phyloP scores from a whole-genome alignment of 2,888 invertebrate genomes.

The Microchrysa polita region DNA sequence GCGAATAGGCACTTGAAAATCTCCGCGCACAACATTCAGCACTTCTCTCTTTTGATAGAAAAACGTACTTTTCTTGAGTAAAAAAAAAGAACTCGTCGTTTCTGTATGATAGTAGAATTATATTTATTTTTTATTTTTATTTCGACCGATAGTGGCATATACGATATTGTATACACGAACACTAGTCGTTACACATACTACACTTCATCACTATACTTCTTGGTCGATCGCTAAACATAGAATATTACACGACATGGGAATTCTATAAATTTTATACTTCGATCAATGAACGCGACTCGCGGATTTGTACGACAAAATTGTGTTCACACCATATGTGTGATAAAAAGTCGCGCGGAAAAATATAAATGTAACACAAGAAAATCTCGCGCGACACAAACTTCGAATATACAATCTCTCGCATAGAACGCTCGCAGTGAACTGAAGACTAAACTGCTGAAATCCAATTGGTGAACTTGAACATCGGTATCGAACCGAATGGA shows the following conservation, averaged over 20 bases:
- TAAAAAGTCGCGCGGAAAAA: conserved; percentile 11
- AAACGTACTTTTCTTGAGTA: not conserved
- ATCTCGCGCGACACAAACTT: conserved; percentile 4
- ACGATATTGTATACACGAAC: not conserved
- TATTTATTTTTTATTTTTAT: not conserved
- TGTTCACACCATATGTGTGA: conserved; percentile 1
- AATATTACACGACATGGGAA: conserved; percentile 25
- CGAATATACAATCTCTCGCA: conserved; percentile 15
- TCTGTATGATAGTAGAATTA: not conserved
- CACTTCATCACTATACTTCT: too few species aligned
- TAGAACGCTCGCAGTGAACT: conserved; percentile 29
- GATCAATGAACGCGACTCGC: too few species aligned
- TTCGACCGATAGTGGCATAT: not conserved
- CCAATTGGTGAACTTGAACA: not conserved
- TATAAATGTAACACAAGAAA: too few species aligned
- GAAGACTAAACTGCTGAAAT: too few species aligned
- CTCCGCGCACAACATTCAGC: not conserved
- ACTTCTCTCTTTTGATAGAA: conserved; percentile 26
- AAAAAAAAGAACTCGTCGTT: conserved; percentile 15
- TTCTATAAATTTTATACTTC: conserved; percentile 34
- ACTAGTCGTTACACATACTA: not conserved
- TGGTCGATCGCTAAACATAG: conserved; percentile 34
- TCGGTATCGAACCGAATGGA: too few species aligned
- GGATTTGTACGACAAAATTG: not conserved
- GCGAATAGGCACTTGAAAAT: conserved; percentile 5